Evolutionary conservation across 2,797 vertebrate species (phyloP).

Genomic region (Petrocephalus sullivani): DNA sequence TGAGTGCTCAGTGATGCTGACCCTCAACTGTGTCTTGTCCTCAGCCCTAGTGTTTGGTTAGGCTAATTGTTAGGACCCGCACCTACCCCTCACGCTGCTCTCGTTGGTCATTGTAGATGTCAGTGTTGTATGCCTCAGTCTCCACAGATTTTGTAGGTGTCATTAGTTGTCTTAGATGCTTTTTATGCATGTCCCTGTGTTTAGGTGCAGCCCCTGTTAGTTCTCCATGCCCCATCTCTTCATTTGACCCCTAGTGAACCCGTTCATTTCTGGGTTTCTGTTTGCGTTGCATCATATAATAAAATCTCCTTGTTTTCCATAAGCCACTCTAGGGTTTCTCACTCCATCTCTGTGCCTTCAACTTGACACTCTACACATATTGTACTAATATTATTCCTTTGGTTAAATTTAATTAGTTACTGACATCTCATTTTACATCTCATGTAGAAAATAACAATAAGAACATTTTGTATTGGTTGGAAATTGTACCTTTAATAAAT

Average conservation of each 20-base stretch:
- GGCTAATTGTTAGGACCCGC: not conserved
- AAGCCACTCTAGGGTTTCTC: not conserved
- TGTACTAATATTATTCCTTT: not conserved
- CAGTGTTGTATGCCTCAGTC: not conserved
- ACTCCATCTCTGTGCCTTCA: not conserved
- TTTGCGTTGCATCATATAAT: no score
- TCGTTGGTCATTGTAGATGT: not conserved
- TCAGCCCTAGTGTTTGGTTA: not conserved
- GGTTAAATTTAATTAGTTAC: not conserved
- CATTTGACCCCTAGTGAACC: no score
- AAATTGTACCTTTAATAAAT: not conserved
- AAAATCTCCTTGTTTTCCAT: no score
- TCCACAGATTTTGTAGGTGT: not conserved
- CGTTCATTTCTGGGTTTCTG: no score
- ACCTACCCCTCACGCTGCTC: not conserved
- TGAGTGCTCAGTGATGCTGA: not conserved
- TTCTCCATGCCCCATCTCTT: no score
- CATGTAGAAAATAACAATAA: not conserved
- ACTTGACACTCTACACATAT: not conserved
- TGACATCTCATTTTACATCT: not conserved
- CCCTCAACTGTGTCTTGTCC: not conserved
- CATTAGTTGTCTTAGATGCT: not conserved
- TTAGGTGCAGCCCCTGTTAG: no score
- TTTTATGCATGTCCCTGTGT: not conserved
- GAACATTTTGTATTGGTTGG: not conserved